phyloP scores from a whole-genome alignment of 2,113 vertebrate species.

The Brachypteracias leptosomus region DNA sequence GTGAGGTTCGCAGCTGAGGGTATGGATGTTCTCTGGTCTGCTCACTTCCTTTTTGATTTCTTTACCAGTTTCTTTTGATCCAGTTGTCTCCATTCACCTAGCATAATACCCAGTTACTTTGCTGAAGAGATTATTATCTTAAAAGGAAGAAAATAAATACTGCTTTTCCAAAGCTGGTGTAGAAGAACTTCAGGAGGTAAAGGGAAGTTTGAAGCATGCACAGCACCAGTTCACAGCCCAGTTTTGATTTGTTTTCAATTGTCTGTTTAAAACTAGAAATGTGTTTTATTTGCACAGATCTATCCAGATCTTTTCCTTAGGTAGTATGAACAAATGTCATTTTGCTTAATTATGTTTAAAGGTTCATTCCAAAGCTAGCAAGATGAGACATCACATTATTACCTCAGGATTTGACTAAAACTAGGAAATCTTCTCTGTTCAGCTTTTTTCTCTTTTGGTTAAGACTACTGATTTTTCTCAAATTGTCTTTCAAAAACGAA shows the following conservation, averaged over 20 bases:
- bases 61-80: not conserved
- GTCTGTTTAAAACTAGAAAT: not conserved
- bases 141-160: not conserved
- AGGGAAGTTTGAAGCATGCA: not conserved
- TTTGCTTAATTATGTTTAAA: conserved; percentile 2
- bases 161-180: not conserved
- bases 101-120: not conserved
- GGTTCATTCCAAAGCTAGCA: not conserved
- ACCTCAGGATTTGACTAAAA: not conserved
- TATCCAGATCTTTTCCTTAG: not conserved
- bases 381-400: not conserved
- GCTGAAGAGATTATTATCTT: not conserved
- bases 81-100: not conserved
- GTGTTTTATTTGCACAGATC: not conserved
- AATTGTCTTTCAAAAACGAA: conserved; percentile 9
- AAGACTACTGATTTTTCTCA: not conserved
- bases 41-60: not conserved
- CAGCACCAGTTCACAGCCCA: not conserved
- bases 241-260: not conserved
- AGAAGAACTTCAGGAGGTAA: not conserved
- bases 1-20: not conserved
- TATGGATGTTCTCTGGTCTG: not conserved
- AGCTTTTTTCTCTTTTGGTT: not conserved
- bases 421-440: not conserved
- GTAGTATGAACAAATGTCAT: not conserved